Evolutionary conservation across 2,797 vertebrate species (phyloP), one percentile per base, ranked within the genome.

Genomic region (Paratrypauchen microcephalus): DNA sequence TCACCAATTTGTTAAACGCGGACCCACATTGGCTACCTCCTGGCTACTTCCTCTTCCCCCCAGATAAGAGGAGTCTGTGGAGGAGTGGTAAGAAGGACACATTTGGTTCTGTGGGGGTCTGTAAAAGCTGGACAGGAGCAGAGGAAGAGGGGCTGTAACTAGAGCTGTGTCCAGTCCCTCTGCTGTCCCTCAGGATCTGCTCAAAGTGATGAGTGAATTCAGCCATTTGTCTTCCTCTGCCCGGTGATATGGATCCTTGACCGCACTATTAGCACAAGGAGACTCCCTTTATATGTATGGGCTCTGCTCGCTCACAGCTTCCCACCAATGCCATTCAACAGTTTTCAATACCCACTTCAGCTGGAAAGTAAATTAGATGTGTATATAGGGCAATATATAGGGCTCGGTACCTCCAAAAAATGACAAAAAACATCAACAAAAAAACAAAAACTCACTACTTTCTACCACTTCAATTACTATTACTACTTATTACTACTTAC

Each of bases 131-230:
- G 73, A 60, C 58, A 62, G 19, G 45, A 69, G 66, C 65, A 36
- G 66, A 68, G 71, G 69, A 60, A 68, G 63, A 68, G 58, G 74
- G 73, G 69, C 67, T 39, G 86, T 80, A 85, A 86, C 77, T 56
- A 86, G 87, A 89, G 78, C 82, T 69, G 67, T 23, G 69, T 68
- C 68, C 84, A 72, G 74, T 36, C 8, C 71, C 77, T 65, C 76
- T 48, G 60, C 62, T 28, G 62, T 82, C 88, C 88, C 89, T 78
- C 59, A 66, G 89, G 88, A 75, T 36, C 57, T 36, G 82, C 87
- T 89, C 86, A 90, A 88, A 19, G 90, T 84, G 91, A 87, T 93
- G 92, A 93, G 91, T 91, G 91, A 92, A 90, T 93, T 91, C 86
- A 63, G 72, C 90, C 91, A 90, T 93, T 93, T 94, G 91, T 91